A percentile compares a stretch with the other conserved stretches of the same genome.
Evolutionary conservation across 2,797 vertebrate species (phyloP).

Genomic region (Thaleichthys pacificus): DNA sequence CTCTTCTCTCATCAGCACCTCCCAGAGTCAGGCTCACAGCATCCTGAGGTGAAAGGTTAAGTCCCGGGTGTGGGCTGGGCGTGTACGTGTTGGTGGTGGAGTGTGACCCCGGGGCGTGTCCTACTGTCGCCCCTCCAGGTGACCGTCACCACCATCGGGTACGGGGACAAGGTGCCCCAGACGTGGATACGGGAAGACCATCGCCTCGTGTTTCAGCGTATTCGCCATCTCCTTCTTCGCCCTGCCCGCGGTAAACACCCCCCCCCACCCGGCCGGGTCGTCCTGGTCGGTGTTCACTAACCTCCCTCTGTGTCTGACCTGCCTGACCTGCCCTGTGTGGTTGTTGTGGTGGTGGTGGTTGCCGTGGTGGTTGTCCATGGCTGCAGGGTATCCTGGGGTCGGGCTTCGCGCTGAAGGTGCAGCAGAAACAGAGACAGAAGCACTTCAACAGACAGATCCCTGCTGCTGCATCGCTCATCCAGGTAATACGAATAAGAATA

Average conservation of each 20-base stretch:
- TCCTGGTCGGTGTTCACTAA: too few relatives aligned
- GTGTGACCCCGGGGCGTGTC: too few relatives aligned
- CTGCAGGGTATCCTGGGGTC: conserved; percentile 93
- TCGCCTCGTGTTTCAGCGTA: conserved; percentile 92
- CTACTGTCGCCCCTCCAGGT: conserved; percentile 66
- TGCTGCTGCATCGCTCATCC: conserved; percentile 77
- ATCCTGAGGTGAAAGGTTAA: too few relatives aligned
- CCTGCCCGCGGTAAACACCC: conserved; percentile 84
- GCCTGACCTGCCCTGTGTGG: too few relatives aligned
- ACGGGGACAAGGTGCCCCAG: conserved; percentile 90
- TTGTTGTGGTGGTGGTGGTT: too few relatives aligned
- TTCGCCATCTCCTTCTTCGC: conserved; percentile 93
- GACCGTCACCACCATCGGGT: conserved; percentile 88
- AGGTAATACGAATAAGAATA: too few relatives aligned
- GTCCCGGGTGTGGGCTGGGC: too few relatives aligned
- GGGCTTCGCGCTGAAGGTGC: conserved; percentile 96
- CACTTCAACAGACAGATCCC: conserved; percentile 99
- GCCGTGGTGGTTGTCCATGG: too few relatives aligned
- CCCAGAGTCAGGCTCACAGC: too few relatives aligned
- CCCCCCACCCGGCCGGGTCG: neutral
- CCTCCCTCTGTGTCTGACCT: neutral
- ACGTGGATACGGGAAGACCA: conserved; percentile 91
- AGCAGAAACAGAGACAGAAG: conserved; percentile 98
- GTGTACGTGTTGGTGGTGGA: too few relatives aligned
- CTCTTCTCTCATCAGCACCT: too few relatives aligned